A percentile compares a stretch with the other conserved stretches of the same genome.
Conservation (phyloP, 2,113 vertebrate species). For the Formicarius rufipectus region DNA sequence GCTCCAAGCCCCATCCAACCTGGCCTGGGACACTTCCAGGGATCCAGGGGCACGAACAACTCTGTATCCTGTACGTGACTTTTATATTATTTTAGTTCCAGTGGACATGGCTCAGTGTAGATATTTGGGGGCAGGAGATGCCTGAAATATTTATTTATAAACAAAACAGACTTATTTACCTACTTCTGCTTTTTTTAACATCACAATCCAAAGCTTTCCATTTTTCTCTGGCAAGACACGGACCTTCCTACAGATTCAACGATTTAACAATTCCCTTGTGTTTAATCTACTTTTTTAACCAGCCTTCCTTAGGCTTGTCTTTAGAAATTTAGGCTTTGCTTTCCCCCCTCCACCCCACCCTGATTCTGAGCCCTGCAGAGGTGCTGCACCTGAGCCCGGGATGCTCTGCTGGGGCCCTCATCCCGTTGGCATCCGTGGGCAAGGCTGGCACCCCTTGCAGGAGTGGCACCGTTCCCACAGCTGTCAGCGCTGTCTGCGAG, state of each 20-base stretch:
- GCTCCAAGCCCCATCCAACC: background rate
- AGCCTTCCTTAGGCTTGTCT: background rate
- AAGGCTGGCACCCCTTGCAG: too few relatives aligned
- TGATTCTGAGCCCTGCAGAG: background rate
- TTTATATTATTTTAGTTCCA: background rate
- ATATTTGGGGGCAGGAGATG: background rate
- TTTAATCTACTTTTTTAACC: background rate
- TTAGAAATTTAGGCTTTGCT: background rate
- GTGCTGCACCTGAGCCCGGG: conserved; percentile 50
- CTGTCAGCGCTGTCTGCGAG: conserved; percentile 78
- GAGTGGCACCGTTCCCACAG: conserved; percentile 78
- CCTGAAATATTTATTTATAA: background rate
- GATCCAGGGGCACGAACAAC: background rate
- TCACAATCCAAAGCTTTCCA: background rate
- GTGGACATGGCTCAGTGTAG: background rate
- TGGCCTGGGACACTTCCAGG: background rate
- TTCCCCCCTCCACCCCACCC: too few relatives aligned
- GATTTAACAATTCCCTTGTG: background rate
- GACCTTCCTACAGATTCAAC: background rate
- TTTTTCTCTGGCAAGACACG: background rate
- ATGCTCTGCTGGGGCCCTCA: conserved; percentile 66
- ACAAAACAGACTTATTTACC: background rate
- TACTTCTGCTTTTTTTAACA: background rate
- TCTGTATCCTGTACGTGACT: background rate
- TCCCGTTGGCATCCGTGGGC: conserved; percentile 51